Base-by-base conservation (phyloP, 2,797 vertebrate species). In the Coilia nasus region DNA sequence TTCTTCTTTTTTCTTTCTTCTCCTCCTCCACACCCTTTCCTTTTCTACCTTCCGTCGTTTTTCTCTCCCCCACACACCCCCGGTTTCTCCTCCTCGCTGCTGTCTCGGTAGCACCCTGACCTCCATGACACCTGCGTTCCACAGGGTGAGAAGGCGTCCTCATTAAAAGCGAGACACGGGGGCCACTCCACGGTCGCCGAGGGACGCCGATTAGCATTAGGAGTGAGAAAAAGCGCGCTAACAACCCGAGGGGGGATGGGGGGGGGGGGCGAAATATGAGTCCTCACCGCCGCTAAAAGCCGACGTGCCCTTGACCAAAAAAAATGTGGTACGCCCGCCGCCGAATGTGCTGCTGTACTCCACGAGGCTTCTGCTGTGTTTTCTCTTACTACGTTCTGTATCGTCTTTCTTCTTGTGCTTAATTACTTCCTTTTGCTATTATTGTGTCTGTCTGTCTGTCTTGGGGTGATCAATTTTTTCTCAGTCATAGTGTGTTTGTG, bases 161-260 rank as follows among this genome's bases (percentile, higher is more conserved):
- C 88, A 85, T 90, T 89, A 89, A 82, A 35, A 83, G 80, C 31
- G 67, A 82, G 35, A 85, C 87, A 88, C 87, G 86, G 67, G 67
- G 88, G 71, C 83, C 84, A 25, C 84, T 86, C 84, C 82, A 81
- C 31, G 81, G 87, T 88, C 87, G 83, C 84, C 83, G 56, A 35
- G 83, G 80, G 87, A 82, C 84, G 83, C 83, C 31, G 82, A 90
- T 90, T 90, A 87, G 82, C 88, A 90, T 89, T 87, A 90, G 17
- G 28, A 88, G 87, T 88, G 86, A 87, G 84, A 89, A 89, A 89
- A 80, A 71, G 87, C 84, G 81, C 54, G 81, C 88, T 89, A 89
- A 88, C 87, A 90, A 89, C 83, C 83, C 83, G 9, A 57, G 82
- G 64, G 41, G 78, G 62, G 71, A 15, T 47, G 59, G 64, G 9